Conservation (phyloP, 1,140 invertebrate species). For the Choristoneura fumiferana region DNA sequence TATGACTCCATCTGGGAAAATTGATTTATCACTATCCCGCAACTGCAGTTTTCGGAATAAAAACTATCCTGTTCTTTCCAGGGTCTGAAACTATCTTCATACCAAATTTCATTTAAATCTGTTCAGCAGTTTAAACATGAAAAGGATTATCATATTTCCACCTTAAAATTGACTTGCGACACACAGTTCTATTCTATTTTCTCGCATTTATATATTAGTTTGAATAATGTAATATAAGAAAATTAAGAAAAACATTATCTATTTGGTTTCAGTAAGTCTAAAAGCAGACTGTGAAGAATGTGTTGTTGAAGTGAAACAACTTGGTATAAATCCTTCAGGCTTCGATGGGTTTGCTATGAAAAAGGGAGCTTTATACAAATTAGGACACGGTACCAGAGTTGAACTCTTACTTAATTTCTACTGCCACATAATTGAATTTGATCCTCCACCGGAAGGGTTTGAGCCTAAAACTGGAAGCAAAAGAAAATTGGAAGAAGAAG, state of each 20-base stretch:
- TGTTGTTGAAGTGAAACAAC: constrained; percentile 80
- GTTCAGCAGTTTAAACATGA: too few species aligned
- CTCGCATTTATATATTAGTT: too few species aligned
- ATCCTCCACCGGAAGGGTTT: constrained; percentile 70
- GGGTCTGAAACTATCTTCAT: too few species aligned
- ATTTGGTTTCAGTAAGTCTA: constrained; percentile 80
- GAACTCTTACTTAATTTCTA: constrained; percentile 84
- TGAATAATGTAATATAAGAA: too few species aligned
- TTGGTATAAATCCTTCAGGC: constrained; percentile 83
- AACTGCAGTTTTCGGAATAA: too few species aligned
- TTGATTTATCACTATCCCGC: too few species aligned
- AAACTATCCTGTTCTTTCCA: too few species aligned
- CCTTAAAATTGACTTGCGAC: too few species aligned
- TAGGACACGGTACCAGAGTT: constrained; percentile 82
- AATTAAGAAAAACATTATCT: constrained; percentile 25
- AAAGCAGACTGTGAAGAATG: constrained; percentile 80
- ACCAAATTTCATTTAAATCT: too few species aligned
- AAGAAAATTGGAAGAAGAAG: constrained; percentile 49
- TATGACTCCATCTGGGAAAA: too few species aligned
- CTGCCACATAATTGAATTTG: constrained; percentile 82
- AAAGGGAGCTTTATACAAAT: constrained; percentile 78
- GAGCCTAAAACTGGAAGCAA: constrained; percentile 37
- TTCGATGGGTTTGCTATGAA: constrained; percentile 84
- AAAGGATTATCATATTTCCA: too few species aligned
- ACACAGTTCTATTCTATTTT: too few species aligned